Conservation (phyloP, 1,140 invertebrate species). For the Drosophila setifemur region DNA sequence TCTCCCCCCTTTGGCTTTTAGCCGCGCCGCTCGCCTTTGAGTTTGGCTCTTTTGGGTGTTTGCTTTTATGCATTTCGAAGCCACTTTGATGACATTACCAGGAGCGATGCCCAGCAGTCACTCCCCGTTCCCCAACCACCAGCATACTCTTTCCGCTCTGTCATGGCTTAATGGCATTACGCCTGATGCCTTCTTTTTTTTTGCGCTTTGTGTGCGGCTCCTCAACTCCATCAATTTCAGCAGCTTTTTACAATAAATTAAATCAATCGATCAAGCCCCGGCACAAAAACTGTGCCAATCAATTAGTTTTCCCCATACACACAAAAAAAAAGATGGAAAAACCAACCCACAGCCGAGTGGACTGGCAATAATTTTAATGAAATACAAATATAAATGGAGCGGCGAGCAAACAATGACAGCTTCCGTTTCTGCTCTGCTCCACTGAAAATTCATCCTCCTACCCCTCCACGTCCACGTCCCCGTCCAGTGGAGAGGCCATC, state of each 20-base stretch:
- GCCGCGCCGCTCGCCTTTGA: constrained; percentile 47
- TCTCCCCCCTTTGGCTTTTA: constrained; percentile 64
- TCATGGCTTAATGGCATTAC: constrained; percentile 57
- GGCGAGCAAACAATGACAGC: constrained; percentile 65
- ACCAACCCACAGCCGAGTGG: constrained; percentile 4
- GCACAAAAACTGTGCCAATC: constrained; percentile 78
- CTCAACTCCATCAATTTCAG: constrained; percentile 74
- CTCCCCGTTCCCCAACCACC: neutral
- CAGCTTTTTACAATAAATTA: constrained; percentile 77
- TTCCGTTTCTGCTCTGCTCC: constrained; percentile 8
- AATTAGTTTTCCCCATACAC: constrained; percentile 61
- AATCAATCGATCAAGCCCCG: constrained; percentile 75
- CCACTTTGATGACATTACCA: constrained; percentile 78
- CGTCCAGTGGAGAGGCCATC: constrained; percentile 37
- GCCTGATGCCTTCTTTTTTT: constrained; percentile 14
- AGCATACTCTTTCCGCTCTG: constrained; percentile 13
- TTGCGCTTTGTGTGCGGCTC: constrained; percentile 12
- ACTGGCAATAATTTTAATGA: constrained; percentile 75
- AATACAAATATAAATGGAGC: constrained; percentile 79
- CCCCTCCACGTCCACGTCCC: no score
- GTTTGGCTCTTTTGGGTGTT: constrained; percentile 54
- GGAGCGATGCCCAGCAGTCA: constrained; percentile 15
- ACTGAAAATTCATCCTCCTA: no score
- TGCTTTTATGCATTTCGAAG: constrained; percentile 73
- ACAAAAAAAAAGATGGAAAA: no score